Base-by-base conservation (phyloP, 2,113 vertebrate species). In the Petroica traversi region DNA sequence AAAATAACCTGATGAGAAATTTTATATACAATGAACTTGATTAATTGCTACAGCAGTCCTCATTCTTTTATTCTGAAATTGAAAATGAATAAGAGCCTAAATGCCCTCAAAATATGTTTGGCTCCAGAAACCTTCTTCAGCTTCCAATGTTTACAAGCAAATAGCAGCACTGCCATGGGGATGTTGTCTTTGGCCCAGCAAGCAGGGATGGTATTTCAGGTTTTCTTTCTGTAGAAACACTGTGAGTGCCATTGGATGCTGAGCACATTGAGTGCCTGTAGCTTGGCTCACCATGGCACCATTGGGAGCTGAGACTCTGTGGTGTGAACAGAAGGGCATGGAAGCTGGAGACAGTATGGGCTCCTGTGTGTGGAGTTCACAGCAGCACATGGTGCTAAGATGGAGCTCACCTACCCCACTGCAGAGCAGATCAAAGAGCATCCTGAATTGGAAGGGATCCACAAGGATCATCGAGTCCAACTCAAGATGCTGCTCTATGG, bases 381-480 rank as follows among this genome's bases (percentile, higher is more conserved):
- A 49, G 69, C 38, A 43, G 22, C 49, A n/a, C 36, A 14, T 2
- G n/a, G 8, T 26, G 67, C 57, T 34, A 1, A 24, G 71, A 24
- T 24, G 79, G 24, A 91, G 18, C 48, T 79, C 82, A 62, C 15
- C 29, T n/a, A 11, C 46, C 4, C 23, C 62, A 9, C n/a, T 52
- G 46, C 19, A 40, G 64, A 69, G 57, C n/a, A 78, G 64, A 34
- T 25, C 13, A 20, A 2, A 11, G 57, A 48, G 34, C 41, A 26
- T 31, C 41, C 41, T 48, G 41, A 31, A 25, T 31, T 72, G 41
- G 31, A 31, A 71, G 20, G 34, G 34, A 19, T 40, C 29, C 57
- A 62, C 48, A 29, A 18, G 40, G 48, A 20, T 31, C 28, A 38
- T 1, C 0, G 1, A 31, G 18, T 40, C 31, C 85, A 34, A 1